Base-by-base conservation (phyloP, 2,113 vertebrate species). In the Vulpes lagopus region DNA sequence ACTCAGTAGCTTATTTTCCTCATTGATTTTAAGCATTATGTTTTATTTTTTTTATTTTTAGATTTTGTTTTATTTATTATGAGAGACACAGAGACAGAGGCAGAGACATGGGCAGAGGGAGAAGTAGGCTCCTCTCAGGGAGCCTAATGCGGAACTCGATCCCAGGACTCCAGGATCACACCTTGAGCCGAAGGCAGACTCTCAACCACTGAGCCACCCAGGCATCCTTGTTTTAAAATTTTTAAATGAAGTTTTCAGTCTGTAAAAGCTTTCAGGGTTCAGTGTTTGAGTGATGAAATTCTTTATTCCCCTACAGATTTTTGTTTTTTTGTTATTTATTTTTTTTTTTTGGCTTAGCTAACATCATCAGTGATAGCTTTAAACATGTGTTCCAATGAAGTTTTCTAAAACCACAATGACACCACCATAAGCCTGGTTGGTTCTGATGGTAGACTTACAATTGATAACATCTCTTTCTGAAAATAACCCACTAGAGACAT, bases 1-100 rank as follows among this genome's bases (percentile, higher is more conserved):
- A 83, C 59, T 84, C 69, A 83, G 55, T 23, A 51, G 67, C 83
- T 71, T 64, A 79, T 84, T 84, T 81, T 82, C 91, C n/a, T 84
- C 62, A 73, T 65, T 79, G 49, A 79, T 84, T 94, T 95, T 35
- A 53, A 84, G 51, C 67, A 83, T 25, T 73, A 19, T 91, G 32
- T 79, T 55, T 90, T 43, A 43, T 43, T 43, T 6, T 43, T 43
- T 43, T 43, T 43, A 7, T 43, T 43, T 43, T 43, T 43, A 43
- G 43, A 43, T 43, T 43, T 43, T 43, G 6, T 43, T 43, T 43
- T 7, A 43, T 43, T 43, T 43, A 43, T 43, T 43, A 43, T 43
- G 43, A 43, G 43, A 43, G 43, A 43, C 43, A 43, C 43, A 43
- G 43, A 43, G 43, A 43, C 43, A 8, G 6, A 43, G 43, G 43